Percentiles rank a stretch among this genome's conserved stretches.
phyloP scores from a whole-genome alignment of 2,113 vertebrate species.

The Polyodon spathula region DNA sequence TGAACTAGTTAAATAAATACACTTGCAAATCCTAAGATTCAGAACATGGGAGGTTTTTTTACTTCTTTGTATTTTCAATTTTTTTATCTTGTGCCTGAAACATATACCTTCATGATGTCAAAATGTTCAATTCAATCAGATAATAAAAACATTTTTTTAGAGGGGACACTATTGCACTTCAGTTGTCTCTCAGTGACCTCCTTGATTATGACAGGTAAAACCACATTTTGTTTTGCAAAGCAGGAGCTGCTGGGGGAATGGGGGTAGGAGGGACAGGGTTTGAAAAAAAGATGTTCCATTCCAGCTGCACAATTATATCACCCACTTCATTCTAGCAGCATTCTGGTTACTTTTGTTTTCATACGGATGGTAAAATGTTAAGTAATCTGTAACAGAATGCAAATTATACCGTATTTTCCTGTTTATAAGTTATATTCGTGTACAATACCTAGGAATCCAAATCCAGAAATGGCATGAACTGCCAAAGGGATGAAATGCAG shows the following conservation, averaged over 20 bases:
- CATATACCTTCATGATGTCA: too few relatives aligned
- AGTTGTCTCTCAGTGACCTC: slow-evolving; percentile 15
- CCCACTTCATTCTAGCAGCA: not conserved
- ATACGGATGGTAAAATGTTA: slow-evolving; percentile 25
- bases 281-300: slow-evolving; percentile 10
- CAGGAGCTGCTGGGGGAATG: not conserved
- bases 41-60: too few relatives aligned
- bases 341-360: slow-evolving; percentile 1
- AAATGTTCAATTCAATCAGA: too few relatives aligned
- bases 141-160: too few relatives aligned
- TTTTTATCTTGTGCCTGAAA: too few relatives aligned
- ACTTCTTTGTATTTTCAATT: too few relatives aligned
- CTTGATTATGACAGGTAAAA: slow-evolving; percentile 20
- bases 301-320: slow-evolving; percentile 12
- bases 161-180: not conserved
- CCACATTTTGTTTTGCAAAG: slow-evolving; percentile 21
- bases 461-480: too few relatives aligned
- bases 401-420: not conserved
- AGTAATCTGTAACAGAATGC: slow-evolving; percentile 12
- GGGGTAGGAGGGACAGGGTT: slow-evolving; percentile 1
- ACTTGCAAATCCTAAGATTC: too few relatives aligned
- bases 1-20: too few relatives aligned
- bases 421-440: too few relatives aligned
- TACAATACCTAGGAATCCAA: too few relatives aligned
- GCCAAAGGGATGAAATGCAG: too few relatives aligned